Evolutionary conservation across 2,797 vertebrate genomes (phyloP).

Genomic region (Danionella dracula): DNA sequence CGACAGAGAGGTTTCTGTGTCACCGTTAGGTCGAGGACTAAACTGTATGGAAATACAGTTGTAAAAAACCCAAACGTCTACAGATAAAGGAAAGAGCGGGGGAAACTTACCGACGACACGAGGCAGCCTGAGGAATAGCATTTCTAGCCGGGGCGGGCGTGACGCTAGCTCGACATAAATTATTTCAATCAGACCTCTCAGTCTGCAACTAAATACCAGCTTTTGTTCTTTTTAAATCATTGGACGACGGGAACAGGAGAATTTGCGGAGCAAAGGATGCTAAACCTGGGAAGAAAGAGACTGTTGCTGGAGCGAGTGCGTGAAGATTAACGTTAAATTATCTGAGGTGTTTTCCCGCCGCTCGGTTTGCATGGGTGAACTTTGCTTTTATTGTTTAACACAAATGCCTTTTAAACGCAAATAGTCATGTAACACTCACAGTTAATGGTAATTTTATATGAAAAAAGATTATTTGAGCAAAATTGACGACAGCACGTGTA

Average conservation of each 20-base stretch:
- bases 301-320: constrained; percentile 26
- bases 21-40: constrained; percentile 32
- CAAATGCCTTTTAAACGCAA: neutral
- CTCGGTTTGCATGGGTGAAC: constrained; percentile 16
- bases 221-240: neutral
- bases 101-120: neutral
- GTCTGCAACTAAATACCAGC: constrained; percentile 16
- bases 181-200: constrained; percentile 8
- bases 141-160: constrained; percentile 15
- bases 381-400: neutral
- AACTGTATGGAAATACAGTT: constrained; percentile 25
- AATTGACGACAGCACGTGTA: neutral
- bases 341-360: constrained; percentile 21
- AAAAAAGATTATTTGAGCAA: neutral
- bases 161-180: constrained; percentile 16
- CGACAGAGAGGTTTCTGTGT: constrained; percentile 30
- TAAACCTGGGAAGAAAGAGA: constrained; percentile 29
- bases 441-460: neutral
- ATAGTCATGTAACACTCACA: neutral
- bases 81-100: neutral
- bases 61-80: constrained; percentile 10
- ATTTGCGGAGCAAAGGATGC: constrained; percentile 33
- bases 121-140: constrained; percentile 25
- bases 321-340: constrained; percentile 2
- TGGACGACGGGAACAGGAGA: constrained; percentile 30